Percentiles rank a stretch among this genome's conserved stretches.
These are phyloP conservation scores for Paralichthys olivaceus DNA, from an alignment of 2,113 vertebrate genomes.

Conservation along the genomic window DNA sequence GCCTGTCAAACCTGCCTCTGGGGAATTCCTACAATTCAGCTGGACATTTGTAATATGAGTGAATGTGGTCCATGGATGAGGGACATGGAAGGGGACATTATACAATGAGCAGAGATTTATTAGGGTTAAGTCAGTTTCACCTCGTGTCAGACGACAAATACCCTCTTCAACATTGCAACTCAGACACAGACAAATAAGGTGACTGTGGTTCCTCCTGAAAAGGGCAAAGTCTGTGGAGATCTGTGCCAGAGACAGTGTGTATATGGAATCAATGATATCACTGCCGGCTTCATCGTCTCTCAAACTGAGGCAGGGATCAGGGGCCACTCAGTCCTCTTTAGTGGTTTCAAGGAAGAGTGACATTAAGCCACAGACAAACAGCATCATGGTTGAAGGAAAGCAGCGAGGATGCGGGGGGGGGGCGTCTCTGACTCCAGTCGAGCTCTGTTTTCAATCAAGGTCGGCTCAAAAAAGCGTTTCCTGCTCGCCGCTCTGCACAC, in stretches of 20 bases:
- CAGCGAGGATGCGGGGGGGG: constrained; percentile 2
- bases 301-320: constrained; percentile 30
- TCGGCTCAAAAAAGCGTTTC: constrained; percentile 34
- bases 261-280: constrained; percentile 22
- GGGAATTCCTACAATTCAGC: background rate
- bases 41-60: background rate
- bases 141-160: constrained; percentile 7
- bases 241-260: background rate
- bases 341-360: constrained; percentile 24
- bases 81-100: background rate
- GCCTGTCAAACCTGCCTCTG: background rate
- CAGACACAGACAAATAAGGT: constrained; percentile 34
- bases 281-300: constrained; percentile 10
- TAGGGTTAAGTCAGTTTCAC: constrained; percentile 8
- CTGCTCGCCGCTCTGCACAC: constrained; percentile 30
- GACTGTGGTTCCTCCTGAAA: constrained; percentile 12
- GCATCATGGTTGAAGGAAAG: background rate
- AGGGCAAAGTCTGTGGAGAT: constrained; percentile 8
- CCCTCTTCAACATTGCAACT: constrained; percentile 1
- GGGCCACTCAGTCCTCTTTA: constrained; percentile 21
- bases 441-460: constrained; percentile 67
- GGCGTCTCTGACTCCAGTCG: constrained; percentile 30
- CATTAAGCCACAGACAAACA: constrained; percentile 21
- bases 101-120: constrained; percentile 21
- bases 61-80: background rate